These are phyloP conservation scores for Chromis chromis DNA, from an alignment of 2,797 vertebrate genomes.

Conservation along the genomic window DNA sequence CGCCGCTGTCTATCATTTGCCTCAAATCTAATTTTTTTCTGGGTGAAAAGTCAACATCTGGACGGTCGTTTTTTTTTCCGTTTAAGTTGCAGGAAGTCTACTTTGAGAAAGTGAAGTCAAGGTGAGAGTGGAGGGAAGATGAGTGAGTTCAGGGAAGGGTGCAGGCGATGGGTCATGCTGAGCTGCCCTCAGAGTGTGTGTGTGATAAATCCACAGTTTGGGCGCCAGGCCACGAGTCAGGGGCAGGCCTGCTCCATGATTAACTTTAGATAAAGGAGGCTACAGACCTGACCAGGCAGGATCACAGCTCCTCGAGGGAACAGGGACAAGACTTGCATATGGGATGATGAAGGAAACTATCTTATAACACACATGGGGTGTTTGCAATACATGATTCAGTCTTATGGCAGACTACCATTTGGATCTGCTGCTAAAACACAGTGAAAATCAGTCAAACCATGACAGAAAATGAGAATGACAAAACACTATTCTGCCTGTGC, in stretches of 20 bases:
- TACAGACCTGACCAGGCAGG: slow-evolving; percentile 46
- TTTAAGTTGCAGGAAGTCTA: slow-evolving; percentile 30
- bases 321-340: slow-evolving; percentile 30
- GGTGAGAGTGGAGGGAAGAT: slow-evolving; percentile 49
- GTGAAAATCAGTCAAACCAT: slow-evolving; percentile 19
- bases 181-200: slow-evolving; percentile 47
- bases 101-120: slow-evolving; percentile 36
- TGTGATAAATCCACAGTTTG: slow-evolving; percentile 67
- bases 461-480: slow-evolving; percentile 52
- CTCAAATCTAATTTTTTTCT: slow-evolving; percentile 31
- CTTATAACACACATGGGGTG: background rate
- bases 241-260: slow-evolving; percentile 54
- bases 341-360: slow-evolving; percentile 21
- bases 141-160: slow-evolving; percentile 14
- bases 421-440: slow-evolving; percentile 13
- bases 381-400: slow-evolving; percentile 17
- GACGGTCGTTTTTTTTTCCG: slow-evolving; percentile 5
- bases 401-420: background rate
- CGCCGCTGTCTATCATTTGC: slow-evolving; percentile 32
- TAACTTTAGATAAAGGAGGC: slow-evolving; percentile 65
- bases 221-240: slow-evolving; percentile 47
- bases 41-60: slow-evolving; percentile 66
- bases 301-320: slow-evolving; percentile 47
- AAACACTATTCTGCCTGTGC: slow-evolving; percentile 32
- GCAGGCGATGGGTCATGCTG: slow-evolving; percentile 17